Percentiles rank a stretch among this genome's conserved stretches.
phyloP scores from a whole-genome alignment of 2,888 invertebrate genomes.

The Drosophila vallismaia region DNA sequence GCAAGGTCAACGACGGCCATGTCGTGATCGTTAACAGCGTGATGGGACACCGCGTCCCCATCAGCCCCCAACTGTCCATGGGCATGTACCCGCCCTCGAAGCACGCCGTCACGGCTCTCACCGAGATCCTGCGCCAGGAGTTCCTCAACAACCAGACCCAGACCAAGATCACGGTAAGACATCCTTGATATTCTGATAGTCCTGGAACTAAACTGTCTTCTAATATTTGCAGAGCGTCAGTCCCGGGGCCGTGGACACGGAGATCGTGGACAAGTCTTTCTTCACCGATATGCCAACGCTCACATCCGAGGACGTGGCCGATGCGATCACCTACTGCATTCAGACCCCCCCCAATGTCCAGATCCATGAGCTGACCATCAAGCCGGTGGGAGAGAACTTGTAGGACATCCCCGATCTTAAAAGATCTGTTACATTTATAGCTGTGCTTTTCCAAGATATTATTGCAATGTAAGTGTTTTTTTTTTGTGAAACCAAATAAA shows the following conservation, averaged over 20 bases:
- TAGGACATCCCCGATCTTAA: conserved; percentile 22
- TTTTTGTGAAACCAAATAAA: no score
- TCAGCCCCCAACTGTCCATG: conserved; percentile 51
- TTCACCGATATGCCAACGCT: conserved; percentile 37
- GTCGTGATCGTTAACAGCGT: conserved; percentile 84
- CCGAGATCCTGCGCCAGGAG: conserved; percentile 82
- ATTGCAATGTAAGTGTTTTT: no score
- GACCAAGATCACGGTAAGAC: conserved; percentile 76
- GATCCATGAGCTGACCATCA: conserved; percentile 74
- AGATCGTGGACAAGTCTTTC: conserved; percentile 52
- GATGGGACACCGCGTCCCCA: conserved; percentile 81
- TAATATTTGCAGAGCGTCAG: conserved; percentile 72
- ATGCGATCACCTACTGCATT: conserved; percentile 76
- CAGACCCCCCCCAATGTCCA: conserved; percentile 78
- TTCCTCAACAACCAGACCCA: conserved; percentile 68
- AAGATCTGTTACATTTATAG: no score
- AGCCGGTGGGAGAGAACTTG: conserved; percentile 70
- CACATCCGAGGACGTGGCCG: conserved; percentile 72
- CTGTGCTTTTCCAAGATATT: no score
- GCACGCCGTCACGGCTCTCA: conserved; percentile 81
- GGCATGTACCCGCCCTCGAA: conserved; percentile 82
- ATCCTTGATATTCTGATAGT: background rate
- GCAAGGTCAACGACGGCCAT: conserved; percentile 85
- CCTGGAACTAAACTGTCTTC: background rate
- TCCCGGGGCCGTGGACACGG: conserved; percentile 77